Conservation (phyloP, 2,113 vertebrate species). For the Odontophorus gujanensis region DNA sequence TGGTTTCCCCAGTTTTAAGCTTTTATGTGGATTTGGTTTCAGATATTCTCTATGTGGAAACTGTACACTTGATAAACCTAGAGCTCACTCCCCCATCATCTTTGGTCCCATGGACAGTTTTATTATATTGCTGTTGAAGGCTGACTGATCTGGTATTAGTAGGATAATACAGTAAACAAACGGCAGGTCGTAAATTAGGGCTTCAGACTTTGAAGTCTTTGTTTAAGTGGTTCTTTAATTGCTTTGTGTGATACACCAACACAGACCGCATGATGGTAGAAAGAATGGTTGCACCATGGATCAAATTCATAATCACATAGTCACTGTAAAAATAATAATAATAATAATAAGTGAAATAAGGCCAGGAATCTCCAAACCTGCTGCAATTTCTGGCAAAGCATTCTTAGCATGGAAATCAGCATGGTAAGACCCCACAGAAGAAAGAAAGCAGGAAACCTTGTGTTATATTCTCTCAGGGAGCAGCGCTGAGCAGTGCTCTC, state of each 20-base stretch:
- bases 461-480: not conserved
- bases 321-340: not conserved
- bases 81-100: slow-evolving; percentile 34
- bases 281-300: not conserved
- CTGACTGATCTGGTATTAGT: slow-evolving; percentile 51
- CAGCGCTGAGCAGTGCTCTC: not conserved
- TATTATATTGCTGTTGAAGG: slow-evolving; percentile 54
- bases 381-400: not conserved
- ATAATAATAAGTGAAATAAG: not conserved
- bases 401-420: not conserved
- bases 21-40: slow-evolving; percentile 66
- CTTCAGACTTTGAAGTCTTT: slow-evolving; percentile 59
- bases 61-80: slow-evolving; percentile 38
- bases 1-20: slow-evolving; percentile 29
- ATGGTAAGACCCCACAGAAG: not conserved
- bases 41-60: slow-evolving; percentile 48
- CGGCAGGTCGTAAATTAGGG: slow-evolving; percentile 28
- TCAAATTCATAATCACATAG: not conserved
- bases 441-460: not conserved
- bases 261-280: not conserved
- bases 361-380: not conserved
- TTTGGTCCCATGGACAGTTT: slow-evolving; percentile 51
- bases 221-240: slow-evolving; percentile 38
- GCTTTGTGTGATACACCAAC: not conserved
- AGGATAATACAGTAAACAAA: slow-evolving; percentile 54